Evolutionary conservation across 2,888 invertebrate species (phyloP).

Genomic region (Rhagophthalmus giganteus): DNA sequence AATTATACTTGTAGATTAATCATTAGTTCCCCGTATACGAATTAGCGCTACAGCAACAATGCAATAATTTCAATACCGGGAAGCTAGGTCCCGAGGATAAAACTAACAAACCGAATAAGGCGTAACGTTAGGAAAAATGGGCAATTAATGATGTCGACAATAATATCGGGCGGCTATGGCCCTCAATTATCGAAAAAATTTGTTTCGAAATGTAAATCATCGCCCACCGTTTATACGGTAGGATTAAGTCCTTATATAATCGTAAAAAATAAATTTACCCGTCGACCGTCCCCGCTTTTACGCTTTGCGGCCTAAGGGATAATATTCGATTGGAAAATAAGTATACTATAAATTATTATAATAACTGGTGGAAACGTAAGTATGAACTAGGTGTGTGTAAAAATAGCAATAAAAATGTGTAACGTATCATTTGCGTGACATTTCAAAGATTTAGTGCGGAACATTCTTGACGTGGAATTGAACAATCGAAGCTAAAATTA

Average conservation of each 20-base stretch:
- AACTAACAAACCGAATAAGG: slow-evolving; percentile 30
- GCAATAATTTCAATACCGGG: no score
- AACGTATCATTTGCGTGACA: no score
- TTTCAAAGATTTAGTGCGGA: no score
- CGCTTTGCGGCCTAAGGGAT: slow-evolving; percentile 10
- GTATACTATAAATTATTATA: slow-evolving; percentile 16
- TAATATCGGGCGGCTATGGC: slow-evolving; percentile 22
- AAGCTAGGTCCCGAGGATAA: slow-evolving; percentile 18
- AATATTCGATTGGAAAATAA: slow-evolving; percentile 16
- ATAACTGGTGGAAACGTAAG: slow-evolving; percentile 6
- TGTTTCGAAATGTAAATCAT: slow-evolving; percentile 16
- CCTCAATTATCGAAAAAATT: slow-evolving; percentile 26
- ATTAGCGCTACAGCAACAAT: no score
- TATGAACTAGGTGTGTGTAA: no score
- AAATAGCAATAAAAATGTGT: no score
- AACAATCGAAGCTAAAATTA: no score
- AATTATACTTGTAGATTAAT: no score
- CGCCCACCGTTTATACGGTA: slow-evolving; percentile 25
- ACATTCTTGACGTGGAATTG: no score
- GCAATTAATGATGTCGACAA: slow-evolving; percentile 29
- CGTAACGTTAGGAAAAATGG: slow-evolving; percentile 31
- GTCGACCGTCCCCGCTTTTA: slow-evolving; percentile 13
- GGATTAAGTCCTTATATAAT: slow-evolving; percentile 19
- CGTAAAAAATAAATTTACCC: slow-evolving; percentile 16
- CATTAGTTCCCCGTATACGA: no score